phyloP scores from a whole-genome alignment of 2,113 vertebrate species.

The Cepphus grylle region DNA sequence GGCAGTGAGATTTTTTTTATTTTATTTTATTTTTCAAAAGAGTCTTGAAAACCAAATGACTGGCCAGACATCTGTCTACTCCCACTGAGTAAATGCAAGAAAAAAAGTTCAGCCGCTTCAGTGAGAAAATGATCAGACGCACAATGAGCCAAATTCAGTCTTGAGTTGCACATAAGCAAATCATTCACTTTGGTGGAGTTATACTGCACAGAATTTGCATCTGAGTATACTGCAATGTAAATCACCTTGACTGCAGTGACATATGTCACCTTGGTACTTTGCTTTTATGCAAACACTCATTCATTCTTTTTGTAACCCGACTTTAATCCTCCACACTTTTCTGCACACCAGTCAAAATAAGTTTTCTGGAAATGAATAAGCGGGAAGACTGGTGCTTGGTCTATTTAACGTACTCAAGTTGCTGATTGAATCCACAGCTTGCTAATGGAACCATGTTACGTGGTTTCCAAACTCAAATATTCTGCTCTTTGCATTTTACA shows the following conservation, averaged over 20 bases:
- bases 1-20: not conserved
- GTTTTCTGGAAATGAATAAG: slow-evolving; percentile 30
- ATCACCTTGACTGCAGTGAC: slow-evolving; percentile 44
- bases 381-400: not conserved
- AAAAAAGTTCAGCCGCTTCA: not conserved
- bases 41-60: not conserved
- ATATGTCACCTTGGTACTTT: slow-evolving; percentile 14
- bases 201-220: slow-evolving; percentile 36
- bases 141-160: slow-evolving; percentile 24
- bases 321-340: slow-evolving; percentile 38
- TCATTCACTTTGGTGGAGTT: slow-evolving; percentile 18
- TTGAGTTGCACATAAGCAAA: not conserved
- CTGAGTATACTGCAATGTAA: slow-evolving; percentile 15
- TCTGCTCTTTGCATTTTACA: slow-evolving; percentile 29
- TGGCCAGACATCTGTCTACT: slow-evolving; percentile 2
- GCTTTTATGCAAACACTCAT: slow-evolving; percentile 38
- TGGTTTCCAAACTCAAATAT: not conserved
- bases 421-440: slow-evolving; percentile 10
- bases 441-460: not conserved
- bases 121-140: slow-evolving; percentile 8
- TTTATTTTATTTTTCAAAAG: not conserved
- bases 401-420: not conserved
- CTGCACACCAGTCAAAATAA: slow-evolving; percentile 38
- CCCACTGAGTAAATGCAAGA: not conserved
- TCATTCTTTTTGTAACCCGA: slow-evolving; percentile 7